Conservation (phyloP, 2,113 vertebrate genomes). For the Microcebus ravelobensis region DNA sequence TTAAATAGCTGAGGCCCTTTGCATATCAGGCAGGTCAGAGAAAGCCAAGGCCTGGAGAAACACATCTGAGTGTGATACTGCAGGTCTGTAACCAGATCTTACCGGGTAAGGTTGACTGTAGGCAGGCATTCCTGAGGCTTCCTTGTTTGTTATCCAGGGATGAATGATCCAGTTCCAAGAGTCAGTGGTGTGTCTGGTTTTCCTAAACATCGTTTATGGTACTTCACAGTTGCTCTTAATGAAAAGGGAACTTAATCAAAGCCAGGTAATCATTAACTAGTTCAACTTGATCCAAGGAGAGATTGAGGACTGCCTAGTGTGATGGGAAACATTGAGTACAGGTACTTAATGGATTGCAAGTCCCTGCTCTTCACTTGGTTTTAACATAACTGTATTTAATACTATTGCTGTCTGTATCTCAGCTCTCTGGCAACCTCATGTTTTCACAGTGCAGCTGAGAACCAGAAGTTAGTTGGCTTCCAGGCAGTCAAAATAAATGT, state of each 20-base stretch:
- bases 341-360: neutral
- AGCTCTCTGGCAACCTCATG: neutral
- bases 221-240: neutral
- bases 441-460: conserved; percentile 62
- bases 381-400: neutral
- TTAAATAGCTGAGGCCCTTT: conserved; percentile 62
- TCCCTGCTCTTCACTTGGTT: neutral
- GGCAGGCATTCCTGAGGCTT: neutral
- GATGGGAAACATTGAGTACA: neutral
- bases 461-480: conserved; percentile 62
- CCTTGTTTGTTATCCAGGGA: neutral
- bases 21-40: conserved; percentile 33
- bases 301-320: neutral
- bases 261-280: conserved; percentile 54
- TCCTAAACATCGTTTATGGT: conserved; percentile 20
- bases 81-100: conserved; percentile 16
- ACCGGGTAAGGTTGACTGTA: neutral
- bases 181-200: conserved; percentile 29
- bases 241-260: conserved; percentile 61
- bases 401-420: neutral
- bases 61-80: neutral
- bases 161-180: conserved; percentile 5
- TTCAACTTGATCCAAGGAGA: neutral
- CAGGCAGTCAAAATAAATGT: conserved; percentile 66
- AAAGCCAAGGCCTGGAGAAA: neutral